Conservation (phyloP, 2,888 invertebrate genomes). For the Cheilosia soror region DNA sequence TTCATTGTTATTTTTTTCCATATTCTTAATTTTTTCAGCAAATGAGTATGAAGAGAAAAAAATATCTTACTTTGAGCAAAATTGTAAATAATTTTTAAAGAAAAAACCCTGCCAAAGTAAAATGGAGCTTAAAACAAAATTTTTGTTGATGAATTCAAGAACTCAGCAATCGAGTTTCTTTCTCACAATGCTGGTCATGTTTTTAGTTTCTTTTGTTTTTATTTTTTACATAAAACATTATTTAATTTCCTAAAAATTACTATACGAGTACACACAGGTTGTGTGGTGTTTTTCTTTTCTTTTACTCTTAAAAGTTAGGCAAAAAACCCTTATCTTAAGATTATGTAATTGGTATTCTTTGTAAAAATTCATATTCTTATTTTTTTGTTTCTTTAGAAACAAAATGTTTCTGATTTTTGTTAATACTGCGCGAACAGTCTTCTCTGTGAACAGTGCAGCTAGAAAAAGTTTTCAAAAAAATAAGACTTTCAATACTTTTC, state of each 20-base stretch:
- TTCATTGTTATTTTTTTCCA: slow-evolving; percentile 26
- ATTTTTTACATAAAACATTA: slow-evolving; percentile 51
- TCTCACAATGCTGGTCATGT: slow-evolving; percentile 51
- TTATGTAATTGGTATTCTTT: slow-evolving; percentile 75
- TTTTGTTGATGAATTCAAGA: neutral
- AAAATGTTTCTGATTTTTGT: slow-evolving; percentile 64
- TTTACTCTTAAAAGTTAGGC: slow-evolving; percentile 60
- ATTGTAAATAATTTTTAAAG: neutral
- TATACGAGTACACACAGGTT: slow-evolving; percentile 6
- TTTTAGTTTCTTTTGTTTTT: slow-evolving; percentile 8
- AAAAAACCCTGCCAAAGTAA: neutral
- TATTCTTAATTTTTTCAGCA: slow-evolving; percentile 34
- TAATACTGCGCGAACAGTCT: slow-evolving; percentile 81
- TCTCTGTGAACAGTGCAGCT: slow-evolving; percentile 81
- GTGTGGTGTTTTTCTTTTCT: slow-evolving; percentile 6
- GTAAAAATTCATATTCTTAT: slow-evolving; percentile 65
- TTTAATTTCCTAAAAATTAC: slow-evolving; percentile 43
- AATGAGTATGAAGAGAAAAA: slow-evolving; percentile 11
- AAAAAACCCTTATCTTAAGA: slow-evolving; percentile 75
- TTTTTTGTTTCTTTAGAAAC: slow-evolving; percentile 45
- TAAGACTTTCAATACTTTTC: slow-evolving; percentile 65
- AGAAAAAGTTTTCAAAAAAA: slow-evolving; percentile 77
- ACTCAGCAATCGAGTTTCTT: slow-evolving; percentile 1
- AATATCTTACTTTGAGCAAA: slow-evolving; percentile 5
- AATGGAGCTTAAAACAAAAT: neutral